Evolutionary conservation across 2,888 invertebrate species (phyloP).

Genomic region (Saturnia pavonia): DNA sequence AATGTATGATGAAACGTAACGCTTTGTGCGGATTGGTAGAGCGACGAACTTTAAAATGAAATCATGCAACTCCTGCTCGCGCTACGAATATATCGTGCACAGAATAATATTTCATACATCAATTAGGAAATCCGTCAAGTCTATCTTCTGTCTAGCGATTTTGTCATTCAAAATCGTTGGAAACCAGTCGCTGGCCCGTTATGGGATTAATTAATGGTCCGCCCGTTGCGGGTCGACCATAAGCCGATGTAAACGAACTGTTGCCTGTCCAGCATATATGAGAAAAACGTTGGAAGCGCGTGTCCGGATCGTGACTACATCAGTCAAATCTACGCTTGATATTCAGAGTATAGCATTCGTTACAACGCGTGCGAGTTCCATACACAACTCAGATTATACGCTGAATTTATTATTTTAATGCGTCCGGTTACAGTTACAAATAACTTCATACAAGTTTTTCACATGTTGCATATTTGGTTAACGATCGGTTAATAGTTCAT

Average conservation of each 20-base stretch:
- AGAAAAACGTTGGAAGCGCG: slow-evolving; percentile 67
- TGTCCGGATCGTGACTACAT: slow-evolving; percentile 69
- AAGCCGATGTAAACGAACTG: slow-evolving; percentile 60
- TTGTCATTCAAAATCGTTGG: slow-evolving; percentile 69
- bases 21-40: neutral
- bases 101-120: slow-evolving; percentile 63
- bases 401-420: slow-evolving; percentile 51
- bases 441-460: slow-evolving; percentile 23
- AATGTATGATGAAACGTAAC: neutral
- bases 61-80: neutral
- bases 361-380: slow-evolving; percentile 52
- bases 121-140: slow-evolving; percentile 67
- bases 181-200: slow-evolving; percentile 54
- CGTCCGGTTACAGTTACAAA: slow-evolving; percentile 34
- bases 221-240: slow-evolving; percentile 52
- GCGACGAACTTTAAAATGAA: neutral
- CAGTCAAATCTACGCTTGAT: slow-evolving; percentile 73
- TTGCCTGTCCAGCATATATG: slow-evolving; percentile 48
- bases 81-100: slow-evolving; percentile 32
- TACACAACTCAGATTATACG: slow-evolving; percentile 51
- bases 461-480: slow-evolving; percentile 26
- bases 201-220: slow-evolving; percentile 67
- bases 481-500: slow-evolving; percentile 27
- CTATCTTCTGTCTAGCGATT: slow-evolving; percentile 53
- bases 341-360: slow-evolving; percentile 67